Evolutionary conservation across 2,888 invertebrate genomes (phyloP), one percentile per base, ranked within the genome.

Genomic region (Leucophenga montana): DNA sequence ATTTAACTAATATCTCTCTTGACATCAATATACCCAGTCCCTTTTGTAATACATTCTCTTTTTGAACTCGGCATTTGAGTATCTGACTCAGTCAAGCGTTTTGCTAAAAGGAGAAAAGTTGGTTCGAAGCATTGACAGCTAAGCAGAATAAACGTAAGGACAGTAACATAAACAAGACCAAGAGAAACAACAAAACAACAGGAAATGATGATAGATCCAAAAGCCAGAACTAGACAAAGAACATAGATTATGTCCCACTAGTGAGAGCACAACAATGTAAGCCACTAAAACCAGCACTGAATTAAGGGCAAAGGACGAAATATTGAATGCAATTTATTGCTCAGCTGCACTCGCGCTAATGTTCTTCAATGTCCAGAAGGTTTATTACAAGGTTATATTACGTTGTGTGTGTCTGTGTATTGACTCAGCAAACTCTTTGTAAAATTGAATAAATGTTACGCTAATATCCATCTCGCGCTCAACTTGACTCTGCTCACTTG

Each of bases 321-420:
- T 44, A 67, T 48, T 61, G 62, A 67, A 72, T 75, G 75, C 75
- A 75, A 75, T 75, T 75, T 75, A 74, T 74, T 75, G 71, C 74
- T 75, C 64, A 54, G 67, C 67, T 75, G 74, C 75, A 74, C 64
- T 74, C 62, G 72, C 69, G 66, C 66, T 71, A 72, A 74, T 72
- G 71, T 69, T 68, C 61, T 72, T 56, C 66, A 71, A 71, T 68
- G 71, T 67, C 66, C 57, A 22, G 54, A 8, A 27, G 31, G 14
- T 22, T 50, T n/a, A 61, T 33, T 56, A 11, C 22, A n/a, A 39
- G 39, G 11, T 5, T 8, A 5, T 11, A 3, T 5, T 11, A 39
- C 27, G 2, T 27, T 27, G 27, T 27, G 3, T 27, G 39, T 8
- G 39, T 39, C 1, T 11, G 39, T 11, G 39, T 39, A 39, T 39